Evolutionary conservation across 2,113 vertebrate species (phyloP).

Genomic region (Cariama cristata): DNA sequence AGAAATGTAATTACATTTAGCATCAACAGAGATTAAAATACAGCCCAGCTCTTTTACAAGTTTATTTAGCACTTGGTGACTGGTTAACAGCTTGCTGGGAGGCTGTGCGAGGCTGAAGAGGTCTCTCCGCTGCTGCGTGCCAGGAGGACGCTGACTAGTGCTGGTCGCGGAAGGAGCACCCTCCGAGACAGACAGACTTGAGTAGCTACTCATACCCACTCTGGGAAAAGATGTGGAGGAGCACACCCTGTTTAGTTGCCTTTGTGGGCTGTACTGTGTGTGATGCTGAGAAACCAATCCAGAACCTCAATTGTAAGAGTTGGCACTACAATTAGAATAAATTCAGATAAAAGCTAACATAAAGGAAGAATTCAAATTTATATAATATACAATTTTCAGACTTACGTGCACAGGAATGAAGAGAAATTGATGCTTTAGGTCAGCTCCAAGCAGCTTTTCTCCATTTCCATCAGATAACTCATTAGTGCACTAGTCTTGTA

Average conservation of each 20-base stretch:
- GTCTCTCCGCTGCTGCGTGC: not conserved
- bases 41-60: not conserved
- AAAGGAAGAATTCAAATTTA: not conserved
- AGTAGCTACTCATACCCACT: not conserved
- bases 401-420: not conserved
- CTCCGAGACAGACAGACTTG: not conserved
- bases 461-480: not conserved
- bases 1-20: not conserved
- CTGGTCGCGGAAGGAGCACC: not conserved
- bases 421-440: not conserved
- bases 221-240: not conserved
- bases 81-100: not conserved
- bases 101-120: not conserved
- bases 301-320: fast-evolving
- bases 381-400: not conserved
- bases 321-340: not conserved
- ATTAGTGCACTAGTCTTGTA: not conserved
- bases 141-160: not conserved
- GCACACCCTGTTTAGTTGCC: not conserved
- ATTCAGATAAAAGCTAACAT: not conserved
- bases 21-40: not conserved
- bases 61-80: not conserved
- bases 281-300: not conserved
- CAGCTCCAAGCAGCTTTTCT: not conserved
- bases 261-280: not conserved